These are phyloP conservation scores for Gonatopus flavifemur DNA, from an alignment of 1,140 invertebrate species.

Conservation along the genomic window DNA sequence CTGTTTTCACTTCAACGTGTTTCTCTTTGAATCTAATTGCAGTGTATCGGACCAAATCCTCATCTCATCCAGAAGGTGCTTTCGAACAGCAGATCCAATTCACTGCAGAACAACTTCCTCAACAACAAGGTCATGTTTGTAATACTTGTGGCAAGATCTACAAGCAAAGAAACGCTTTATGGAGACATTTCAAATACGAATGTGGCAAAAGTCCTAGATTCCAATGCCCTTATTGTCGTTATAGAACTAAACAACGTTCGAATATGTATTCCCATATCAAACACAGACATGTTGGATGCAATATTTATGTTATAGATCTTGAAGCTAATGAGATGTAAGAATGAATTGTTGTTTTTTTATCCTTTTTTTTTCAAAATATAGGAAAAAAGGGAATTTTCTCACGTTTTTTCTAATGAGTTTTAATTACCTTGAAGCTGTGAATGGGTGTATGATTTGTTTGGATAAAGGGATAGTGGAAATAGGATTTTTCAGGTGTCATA, in stretches of 20 bases:
- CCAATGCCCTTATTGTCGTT: slow-evolving; percentile 61
- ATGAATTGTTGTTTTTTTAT: slow-evolving; percentile 4
- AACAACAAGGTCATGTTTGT: slow-evolving; percentile 30
- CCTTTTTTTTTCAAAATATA: slow-evolving; percentile 1
- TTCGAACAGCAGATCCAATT: too few species aligned
- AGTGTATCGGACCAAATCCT: too few species aligned
- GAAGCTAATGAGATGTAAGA: slow-evolving; percentile 4
- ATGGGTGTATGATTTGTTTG: too few species aligned
- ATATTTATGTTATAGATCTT: slow-evolving; percentile 31
- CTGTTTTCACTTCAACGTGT: too few species aligned
- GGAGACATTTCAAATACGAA: slow-evolving; percentile 58
- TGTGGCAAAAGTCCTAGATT: slow-evolving; percentile 63
- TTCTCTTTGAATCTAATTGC: too few species aligned
- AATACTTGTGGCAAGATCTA: slow-evolving; percentile 46
- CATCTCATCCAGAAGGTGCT: too few species aligned
- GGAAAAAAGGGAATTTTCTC: neutral
- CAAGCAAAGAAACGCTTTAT: slow-evolving; percentile 54
- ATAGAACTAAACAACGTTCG: slow-evolving; percentile 59
- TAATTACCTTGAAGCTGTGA: too few species aligned
- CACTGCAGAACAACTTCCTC: neutral
- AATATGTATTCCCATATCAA: slow-evolving; percentile 58
- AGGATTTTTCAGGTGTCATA: too few species aligned
- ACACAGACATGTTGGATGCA: slow-evolving; percentile 28
- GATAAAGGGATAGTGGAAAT: too few species aligned
- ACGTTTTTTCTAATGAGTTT: too few species aligned